A percentile compares a stretch with the other conserved stretches of the same genome.
Evolutionary conservation across 2,113 vertebrate genomes (phyloP).

Genomic region (Dunckerocampus dactyliophorus): DNA sequence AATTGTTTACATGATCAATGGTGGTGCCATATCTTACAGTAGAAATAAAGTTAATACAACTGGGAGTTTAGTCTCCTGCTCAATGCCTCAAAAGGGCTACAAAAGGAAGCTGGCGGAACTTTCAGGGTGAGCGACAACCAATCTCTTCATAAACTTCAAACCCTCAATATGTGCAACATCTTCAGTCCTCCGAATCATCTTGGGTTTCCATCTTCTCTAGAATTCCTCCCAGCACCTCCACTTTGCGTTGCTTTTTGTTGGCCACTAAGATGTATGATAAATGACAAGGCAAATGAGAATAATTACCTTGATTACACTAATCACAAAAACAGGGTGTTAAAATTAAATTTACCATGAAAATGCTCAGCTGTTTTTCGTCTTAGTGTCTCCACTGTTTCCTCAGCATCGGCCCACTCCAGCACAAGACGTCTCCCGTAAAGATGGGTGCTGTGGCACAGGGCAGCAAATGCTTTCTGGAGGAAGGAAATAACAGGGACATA

Average conservation of each 20-base stretch:
- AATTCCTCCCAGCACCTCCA: constrained; percentile 80
- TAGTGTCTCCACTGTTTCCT: constrained; percentile 84
- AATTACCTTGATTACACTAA: neutral
- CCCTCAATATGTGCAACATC: neutral
- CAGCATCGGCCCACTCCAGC: constrained; percentile 90
- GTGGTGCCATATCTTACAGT: no score
- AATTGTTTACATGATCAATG: no score
- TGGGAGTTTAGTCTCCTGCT: neutral
- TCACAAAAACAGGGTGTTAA: neutral
- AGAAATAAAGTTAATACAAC: no score
- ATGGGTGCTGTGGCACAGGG: constrained; percentile 96
- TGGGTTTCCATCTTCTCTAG: constrained; percentile 82
- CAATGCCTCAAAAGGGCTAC: neutral
- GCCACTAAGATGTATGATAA: constrained; percentile 61
- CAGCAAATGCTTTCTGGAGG: constrained; percentile 84
- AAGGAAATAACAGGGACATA: neutral
- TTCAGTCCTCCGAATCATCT: constrained; percentile 48
- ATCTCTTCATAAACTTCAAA: neutral
- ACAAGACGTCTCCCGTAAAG: constrained; percentile 91
- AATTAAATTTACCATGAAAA: constrained; percentile 80
- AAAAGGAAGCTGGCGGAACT: neutral
- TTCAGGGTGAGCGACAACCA: neutral
- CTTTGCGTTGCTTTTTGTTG: constrained; percentile 75
- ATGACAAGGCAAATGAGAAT: neutral
- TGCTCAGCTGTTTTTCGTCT: constrained; percentile 85